Base-by-base conservation (phyloP, 2,888 invertebrate genomes). In the Monopis laevigella region DNA sequence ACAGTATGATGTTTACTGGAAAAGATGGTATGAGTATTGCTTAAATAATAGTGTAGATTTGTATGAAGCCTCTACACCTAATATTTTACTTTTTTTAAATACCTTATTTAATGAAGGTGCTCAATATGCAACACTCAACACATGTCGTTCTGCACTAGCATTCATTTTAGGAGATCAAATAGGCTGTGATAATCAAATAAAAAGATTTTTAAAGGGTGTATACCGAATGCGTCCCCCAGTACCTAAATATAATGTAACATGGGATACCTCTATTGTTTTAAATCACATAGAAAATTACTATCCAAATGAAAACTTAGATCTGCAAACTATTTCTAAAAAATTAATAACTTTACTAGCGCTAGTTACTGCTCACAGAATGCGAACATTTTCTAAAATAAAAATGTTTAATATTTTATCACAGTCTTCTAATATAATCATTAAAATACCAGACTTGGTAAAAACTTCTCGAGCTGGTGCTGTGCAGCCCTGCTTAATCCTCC, bases 261-360 rank as follows among this genome's bases (percentile, higher is more conserved):
- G 59, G 58, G 50, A 62, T 34, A 53, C 56, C 5, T 6, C 28
- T 6, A 30, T 45, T n/a, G 50, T 46, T 13, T 30, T 45, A 14
- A 44, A 44, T 7, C 46, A 45, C 42, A 39, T 50, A 29, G 39
- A 30, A 7, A 41, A 41, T 7, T 27, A 11, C 2, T 40, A 16
- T 16, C 41, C 39, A 5, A 43, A 29, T 26, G 14, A 38, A 7
- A 12, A 29, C 8, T 11, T 43, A 12, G 7, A 8, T 28, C 36
- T 51, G n/a, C 43, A 47, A 39, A 17, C 42, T 21, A 18, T 54
- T 8, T 45, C 50, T 4, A 46, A 49, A 39, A 54, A 53, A 42
- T 27, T 50, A 11, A 41, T 46, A 7, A 50, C 51, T 2, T 41
- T 57, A 8, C 21, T 55, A 29, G 53, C 55, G 2, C 11, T 43